Percentiles rank a stretch among this genome's conserved stretches.
phyloP scores from a whole-genome alignment of 1,140 invertebrate genomes.

The Musca domestica region DNA sequence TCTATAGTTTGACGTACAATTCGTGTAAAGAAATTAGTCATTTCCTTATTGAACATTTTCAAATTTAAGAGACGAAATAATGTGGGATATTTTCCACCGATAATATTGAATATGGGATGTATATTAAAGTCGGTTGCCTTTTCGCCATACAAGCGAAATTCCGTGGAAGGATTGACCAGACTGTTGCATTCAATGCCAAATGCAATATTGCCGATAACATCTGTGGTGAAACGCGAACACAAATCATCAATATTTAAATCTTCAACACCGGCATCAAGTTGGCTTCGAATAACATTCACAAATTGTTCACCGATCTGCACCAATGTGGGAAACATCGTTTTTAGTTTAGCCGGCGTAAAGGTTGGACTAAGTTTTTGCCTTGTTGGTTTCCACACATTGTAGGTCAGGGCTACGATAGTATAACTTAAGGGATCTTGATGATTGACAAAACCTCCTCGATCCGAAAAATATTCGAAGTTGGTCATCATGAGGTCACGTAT shows the following conservation, averaged over 20 bases:
- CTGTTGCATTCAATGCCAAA: constrained; percentile 23
- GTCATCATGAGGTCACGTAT: constrained; percentile 61
- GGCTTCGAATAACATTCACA: not conserved
- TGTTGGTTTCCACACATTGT: constrained; percentile 57
- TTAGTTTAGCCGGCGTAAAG: constrained; percentile 61
- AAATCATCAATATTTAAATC: constrained; percentile 44
- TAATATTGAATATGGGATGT: not conserved
- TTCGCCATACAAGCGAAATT: constrained; percentile 53
- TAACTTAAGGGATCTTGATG: too few relatives aligned
- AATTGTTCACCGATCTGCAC: constrained; percentile 17
- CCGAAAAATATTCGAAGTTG: constrained; percentile 59
- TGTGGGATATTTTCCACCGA: not conserved
- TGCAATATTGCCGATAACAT: constrained; percentile 58
- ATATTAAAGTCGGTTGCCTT: too few relatives aligned
- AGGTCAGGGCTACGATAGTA: too few relatives aligned
- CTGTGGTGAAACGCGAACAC: constrained; percentile 59
- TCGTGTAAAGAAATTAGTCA: constrained; percentile 56
- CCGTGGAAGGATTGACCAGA: constrained; percentile 34
- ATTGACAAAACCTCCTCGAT: constrained; percentile 55
- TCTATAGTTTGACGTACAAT: constrained; percentile 52
- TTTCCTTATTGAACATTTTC: constrained; percentile 47
- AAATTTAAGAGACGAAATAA: not conserved
- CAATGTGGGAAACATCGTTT: constrained; percentile 53
- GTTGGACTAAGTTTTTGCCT: constrained; percentile 60
- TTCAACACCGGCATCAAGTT: constrained; percentile 19